Conservation (phyloP, 2,888 invertebrate genomes). For the Leptopilina myrica region DNA sequence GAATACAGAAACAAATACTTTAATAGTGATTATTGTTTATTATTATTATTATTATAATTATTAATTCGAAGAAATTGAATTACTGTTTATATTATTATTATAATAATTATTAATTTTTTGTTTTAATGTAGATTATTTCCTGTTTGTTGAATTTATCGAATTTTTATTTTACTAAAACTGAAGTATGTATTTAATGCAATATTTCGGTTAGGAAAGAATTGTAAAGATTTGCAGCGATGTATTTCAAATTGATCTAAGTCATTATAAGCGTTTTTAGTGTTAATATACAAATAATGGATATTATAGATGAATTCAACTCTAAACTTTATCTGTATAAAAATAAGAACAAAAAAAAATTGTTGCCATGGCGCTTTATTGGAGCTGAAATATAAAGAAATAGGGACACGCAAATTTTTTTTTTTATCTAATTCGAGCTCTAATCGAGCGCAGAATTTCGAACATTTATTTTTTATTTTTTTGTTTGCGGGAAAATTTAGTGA, state of each 20-base stretch:
- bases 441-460: too few species aligned
- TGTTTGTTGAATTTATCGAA: not conserved
- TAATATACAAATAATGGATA: not conserved
- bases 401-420: too few species aligned
- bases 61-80: not conserved
- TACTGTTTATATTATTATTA: not conserved
- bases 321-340: too few species aligned
- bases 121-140: not conserved
- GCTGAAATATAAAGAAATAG: too few species aligned
- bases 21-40: not conserved
- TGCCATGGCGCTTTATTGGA: too few species aligned
- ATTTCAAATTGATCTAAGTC: slow-evolving; percentile 37
- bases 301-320: not conserved
- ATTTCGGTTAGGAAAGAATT: not conserved
- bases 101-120: not conserved
- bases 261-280: slow-evolving; percentile 9
- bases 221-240: slow-evolving; percentile 9
- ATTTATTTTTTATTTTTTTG: too few species aligned
- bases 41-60: slow-evolving; percentile 1
- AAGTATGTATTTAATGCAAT: slow-evolving; percentile 11
- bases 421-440: too few species aligned
- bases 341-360: too few species aligned
- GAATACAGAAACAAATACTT: not conserved
- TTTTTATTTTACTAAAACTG: slow-evolving; percentile 10
- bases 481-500: not conserved